Conservation (phyloP, 2,113 vertebrate genomes). For the Phasianus colchicus region DNA sequence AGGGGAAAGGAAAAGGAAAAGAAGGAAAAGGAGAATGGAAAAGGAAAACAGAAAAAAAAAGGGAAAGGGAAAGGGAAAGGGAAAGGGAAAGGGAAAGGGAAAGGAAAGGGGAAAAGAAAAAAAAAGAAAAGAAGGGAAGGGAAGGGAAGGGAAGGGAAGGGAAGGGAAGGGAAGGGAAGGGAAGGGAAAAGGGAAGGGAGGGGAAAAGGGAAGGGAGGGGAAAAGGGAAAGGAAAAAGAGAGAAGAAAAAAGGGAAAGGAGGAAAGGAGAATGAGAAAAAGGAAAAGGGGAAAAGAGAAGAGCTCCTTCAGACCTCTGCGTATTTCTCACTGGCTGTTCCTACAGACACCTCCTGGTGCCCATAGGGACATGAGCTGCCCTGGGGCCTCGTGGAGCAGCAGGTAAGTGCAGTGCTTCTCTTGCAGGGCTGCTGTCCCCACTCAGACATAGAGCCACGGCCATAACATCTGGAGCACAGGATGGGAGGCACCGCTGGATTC, state of each 20-base stretch:
- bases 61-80: too few species aligned
- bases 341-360: background rate
- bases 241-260: too few species aligned
- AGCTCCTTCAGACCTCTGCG: background rate
- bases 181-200: too few species aligned
- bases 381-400: too few species aligned
- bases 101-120: too few species aligned
- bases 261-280: background rate
- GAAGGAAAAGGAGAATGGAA: background rate
- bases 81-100: too few species aligned
- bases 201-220: too few species aligned
- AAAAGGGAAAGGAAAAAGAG: too few species aligned
- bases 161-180: accelerated
- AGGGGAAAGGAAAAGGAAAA: too few species aligned
- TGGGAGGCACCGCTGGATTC: conserved; percentile 26
- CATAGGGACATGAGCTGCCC: background rate
- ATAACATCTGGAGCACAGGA: background rate
- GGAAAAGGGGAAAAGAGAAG: background rate
- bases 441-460: background rate
- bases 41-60: too few species aligned
- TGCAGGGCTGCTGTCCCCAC: background rate
- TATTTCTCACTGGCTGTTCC: background rate
- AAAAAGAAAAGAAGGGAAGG: too few species aligned
- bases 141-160: too few species aligned
- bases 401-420: background rate